Percentiles rank a stretch among this genome's conserved stretches.
Conservation (phyloP, 1,140 invertebrate genomes). For the Rhyacophila brunnea region DNA sequence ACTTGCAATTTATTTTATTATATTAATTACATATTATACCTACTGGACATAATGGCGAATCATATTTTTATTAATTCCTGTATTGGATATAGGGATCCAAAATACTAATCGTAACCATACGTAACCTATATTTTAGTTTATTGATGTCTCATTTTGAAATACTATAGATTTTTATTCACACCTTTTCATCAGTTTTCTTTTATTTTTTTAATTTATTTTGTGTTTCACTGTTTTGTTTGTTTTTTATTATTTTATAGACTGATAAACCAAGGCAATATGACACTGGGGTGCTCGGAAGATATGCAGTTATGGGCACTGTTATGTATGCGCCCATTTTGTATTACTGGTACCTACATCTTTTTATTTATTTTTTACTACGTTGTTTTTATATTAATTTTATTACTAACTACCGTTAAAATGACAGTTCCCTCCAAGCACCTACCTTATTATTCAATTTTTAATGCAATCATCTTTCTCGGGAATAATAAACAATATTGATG, state of each 20-base stretch:
- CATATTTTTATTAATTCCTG: too few relatives aligned
- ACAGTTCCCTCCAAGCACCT: too few relatives aligned
- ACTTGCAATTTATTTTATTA: too few relatives aligned
- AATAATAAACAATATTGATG: too few relatives aligned
- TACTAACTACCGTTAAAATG: too few relatives aligned
- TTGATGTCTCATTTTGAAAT: background rate
- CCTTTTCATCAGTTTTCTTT: slow-evolving; percentile 12
- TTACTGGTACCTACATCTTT: slow-evolving; percentile 54
- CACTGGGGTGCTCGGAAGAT: slow-evolving; percentile 54
- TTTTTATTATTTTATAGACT: slow-evolving; percentile 40
- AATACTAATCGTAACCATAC: background rate
- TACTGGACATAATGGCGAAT: too few relatives aligned
- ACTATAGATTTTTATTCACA: background rate
- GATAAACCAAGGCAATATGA: slow-evolving; percentile 53
- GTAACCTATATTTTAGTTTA: slow-evolving; percentile 3
- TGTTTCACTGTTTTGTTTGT: slow-evolving; percentile 25
- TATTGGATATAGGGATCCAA: too few relatives aligned
- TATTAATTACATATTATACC: too few relatives aligned
- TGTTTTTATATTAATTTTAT: too few relatives aligned
- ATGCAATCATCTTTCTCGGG: too few relatives aligned
- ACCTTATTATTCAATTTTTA: too few relatives aligned
- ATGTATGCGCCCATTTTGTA: slow-evolving; percentile 62
- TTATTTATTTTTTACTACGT: too few relatives aligned
- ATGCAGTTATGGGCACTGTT: slow-evolving; percentile 60
- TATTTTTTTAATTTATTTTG: slow-evolving; percentile 30